These are phyloP conservation scores for Yponomeuta plumbellus DNA, from an alignment of 2,888 invertebrate genomes.

Conservation along the genomic window DNA sequence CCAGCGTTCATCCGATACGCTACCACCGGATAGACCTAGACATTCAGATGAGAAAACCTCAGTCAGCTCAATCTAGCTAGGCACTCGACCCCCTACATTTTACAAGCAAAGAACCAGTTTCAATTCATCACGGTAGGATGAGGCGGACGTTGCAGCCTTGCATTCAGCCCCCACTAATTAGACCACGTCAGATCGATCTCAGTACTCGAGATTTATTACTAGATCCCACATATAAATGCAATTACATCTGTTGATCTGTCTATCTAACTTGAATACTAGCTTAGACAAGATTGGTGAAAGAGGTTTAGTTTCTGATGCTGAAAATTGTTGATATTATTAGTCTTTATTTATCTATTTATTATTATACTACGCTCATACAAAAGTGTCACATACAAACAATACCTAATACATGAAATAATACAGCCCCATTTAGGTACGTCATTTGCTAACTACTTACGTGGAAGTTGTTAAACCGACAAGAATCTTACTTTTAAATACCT, in stretches of 20 bases:
- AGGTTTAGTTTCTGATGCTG: too few relatives aligned
- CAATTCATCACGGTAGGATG: neutral
- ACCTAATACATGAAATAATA: too few relatives aligned
- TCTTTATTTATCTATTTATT: too few relatives aligned
- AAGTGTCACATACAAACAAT: too few relatives aligned
- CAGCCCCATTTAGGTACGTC: too few relatives aligned
- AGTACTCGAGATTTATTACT: neutral
- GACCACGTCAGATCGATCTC: slow-evolving; percentile 8
- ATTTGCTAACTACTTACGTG: too few relatives aligned
- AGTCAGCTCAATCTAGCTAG: neutral
- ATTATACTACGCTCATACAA: too few relatives aligned
- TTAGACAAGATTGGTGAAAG: neutral
- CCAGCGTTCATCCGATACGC: neutral
- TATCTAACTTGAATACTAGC: neutral
- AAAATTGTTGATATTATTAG: neutral
- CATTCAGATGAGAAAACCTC: neutral
- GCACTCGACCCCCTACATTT: neutral
- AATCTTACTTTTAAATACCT: too few relatives aligned
- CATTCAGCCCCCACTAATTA: neutral
- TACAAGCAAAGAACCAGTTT: neutral
- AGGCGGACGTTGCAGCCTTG: slow-evolving; percentile 3
- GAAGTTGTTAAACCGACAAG: too few relatives aligned
- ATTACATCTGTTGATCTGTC: neutral
- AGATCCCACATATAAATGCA: neutral
- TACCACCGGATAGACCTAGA: neutral